phyloP scores from a whole-genome alignment of 1,140 invertebrate genomes.

The Zaprionus gabonicus region DNA sequence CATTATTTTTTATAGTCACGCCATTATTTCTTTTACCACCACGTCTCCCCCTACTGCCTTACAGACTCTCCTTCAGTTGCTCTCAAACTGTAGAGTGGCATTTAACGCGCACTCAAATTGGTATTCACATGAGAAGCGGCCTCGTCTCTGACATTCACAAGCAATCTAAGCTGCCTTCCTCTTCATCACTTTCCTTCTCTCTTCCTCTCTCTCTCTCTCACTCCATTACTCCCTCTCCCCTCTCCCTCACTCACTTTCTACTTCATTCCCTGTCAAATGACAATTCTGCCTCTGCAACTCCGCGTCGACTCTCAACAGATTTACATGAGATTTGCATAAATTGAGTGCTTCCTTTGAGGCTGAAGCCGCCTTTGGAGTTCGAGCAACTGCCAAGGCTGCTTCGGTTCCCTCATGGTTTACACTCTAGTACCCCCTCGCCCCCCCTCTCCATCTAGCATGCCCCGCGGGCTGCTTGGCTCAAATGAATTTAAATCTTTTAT shows the following conservation, averaged over 20 bases:
- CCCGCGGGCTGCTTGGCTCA: constrained; percentile 29
- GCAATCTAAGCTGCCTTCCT: constrained; percentile 41
- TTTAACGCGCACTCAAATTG: constrained; percentile 70
- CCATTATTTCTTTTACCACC: constrained; percentile 64
- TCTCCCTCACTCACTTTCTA: neutral
- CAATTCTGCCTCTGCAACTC: constrained; percentile 26
- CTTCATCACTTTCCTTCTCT: no score
- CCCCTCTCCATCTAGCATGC: neutral
- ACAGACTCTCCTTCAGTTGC: constrained; percentile 32
- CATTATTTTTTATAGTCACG: constrained; percentile 73
- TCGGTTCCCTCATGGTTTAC: constrained; percentile 41
- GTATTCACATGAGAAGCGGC: constrained; percentile 16
- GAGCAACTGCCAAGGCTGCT: constrained; percentile 47
- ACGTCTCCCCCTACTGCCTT: neutral
- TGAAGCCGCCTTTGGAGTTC: constrained; percentile 22
- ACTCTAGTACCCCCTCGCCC: neutral
- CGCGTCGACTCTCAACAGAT: constrained; percentile 68
- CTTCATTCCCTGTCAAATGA: constrained; percentile 10
- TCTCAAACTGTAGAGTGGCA: constrained; percentile 64
- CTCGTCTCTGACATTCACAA: constrained; percentile 27
- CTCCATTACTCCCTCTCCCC: neutral
- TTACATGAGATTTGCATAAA: constrained; percentile 84
- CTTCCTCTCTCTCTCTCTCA: neutral
- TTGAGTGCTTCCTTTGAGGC: constrained; percentile 82
- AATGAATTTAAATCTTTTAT: constrained; percentile 82